These are phyloP conservation scores for Ochotona curzoniae DNA, from an alignment of 2,113 vertebrate species.

Conservation along the genomic window DNA sequence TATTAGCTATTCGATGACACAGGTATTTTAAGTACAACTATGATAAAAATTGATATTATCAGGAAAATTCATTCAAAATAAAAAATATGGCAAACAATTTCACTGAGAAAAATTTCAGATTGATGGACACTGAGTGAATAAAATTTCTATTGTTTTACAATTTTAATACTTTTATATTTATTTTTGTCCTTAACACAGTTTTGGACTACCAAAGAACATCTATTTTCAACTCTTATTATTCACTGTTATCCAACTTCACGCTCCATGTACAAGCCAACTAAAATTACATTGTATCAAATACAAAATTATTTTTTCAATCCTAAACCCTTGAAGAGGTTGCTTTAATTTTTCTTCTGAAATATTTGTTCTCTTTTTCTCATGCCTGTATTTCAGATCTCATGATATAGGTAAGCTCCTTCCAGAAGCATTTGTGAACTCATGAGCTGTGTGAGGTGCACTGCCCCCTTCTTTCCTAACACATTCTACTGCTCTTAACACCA, in stretches of 20 bases:
- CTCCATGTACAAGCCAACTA: background rate
- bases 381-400: background rate
- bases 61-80: background rate
- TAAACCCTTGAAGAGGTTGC: background rate
- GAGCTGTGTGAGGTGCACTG: background rate
- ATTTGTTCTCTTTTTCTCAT: background rate
- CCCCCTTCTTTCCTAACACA: too few species aligned
- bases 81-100: background rate
- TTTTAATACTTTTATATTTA: conserved; percentile 9
- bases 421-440: background rate
- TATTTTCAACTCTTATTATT: background rate
- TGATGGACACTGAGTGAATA: background rate
- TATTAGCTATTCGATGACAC: background rate
- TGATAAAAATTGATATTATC: background rate
- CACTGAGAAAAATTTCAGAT: background rate
- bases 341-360: background rate
- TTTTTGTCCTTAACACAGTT: background rate
- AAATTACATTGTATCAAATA: background rate
- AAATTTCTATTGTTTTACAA: background rate
- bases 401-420: background rate
- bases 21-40: background rate
- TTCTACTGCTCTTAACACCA: background rate
- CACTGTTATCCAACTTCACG: background rate
- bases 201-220: background rate
- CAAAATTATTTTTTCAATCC: background rate